Conservation (phyloP, 1,140 invertebrate species). For the Andrena cerasifolii region DNA sequence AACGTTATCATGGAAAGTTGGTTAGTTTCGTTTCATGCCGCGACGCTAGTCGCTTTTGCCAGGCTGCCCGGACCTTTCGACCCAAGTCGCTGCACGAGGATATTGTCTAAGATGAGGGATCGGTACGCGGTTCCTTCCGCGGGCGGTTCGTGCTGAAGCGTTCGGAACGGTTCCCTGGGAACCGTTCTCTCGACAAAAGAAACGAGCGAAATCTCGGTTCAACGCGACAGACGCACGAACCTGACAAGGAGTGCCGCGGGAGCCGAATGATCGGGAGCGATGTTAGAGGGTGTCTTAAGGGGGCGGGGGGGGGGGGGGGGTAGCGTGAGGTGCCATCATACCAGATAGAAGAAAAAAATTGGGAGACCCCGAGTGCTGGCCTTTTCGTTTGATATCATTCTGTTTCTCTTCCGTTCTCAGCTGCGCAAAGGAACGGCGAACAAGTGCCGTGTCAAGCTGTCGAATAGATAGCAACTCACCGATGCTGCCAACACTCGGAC, state of each 20-base stretch:
- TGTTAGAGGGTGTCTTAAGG: constrained; percentile 56
- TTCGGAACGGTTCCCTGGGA: constrained; percentile 20
- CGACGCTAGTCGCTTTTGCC: constrained; percentile 2
- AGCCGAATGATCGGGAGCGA: constrained; percentile 56
- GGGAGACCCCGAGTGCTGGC: constrained; percentile 78
- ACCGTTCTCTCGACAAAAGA: constrained; percentile 35
- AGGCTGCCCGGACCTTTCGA: constrained; percentile 24
- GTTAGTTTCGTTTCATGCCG: constrained; percentile 3
- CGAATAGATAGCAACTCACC: neutral
- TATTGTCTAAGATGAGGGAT: constrained; percentile 60
- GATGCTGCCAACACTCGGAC: constrained; percentile 73
- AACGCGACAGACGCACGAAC: constrained; percentile 62
- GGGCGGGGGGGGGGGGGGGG: too few relatives aligned
- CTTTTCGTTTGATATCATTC: constrained; percentile 1
- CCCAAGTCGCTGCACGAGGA: constrained; percentile 67
- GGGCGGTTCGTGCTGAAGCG: constrained; percentile 62
- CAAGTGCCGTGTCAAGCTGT: neutral
- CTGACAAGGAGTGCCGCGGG: constrained; percentile 65
- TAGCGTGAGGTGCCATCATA: constrained; percentile 83
- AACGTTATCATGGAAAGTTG: constrained; percentile 1
- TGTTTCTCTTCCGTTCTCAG: neutral
- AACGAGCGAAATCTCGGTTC: constrained; percentile 46
- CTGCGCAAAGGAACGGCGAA: too few relatives aligned
- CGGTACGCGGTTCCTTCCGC: constrained; percentile 66
- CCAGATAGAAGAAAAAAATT: constrained; percentile 79